phyloP scores from a whole-genome alignment of 2,888 invertebrate genomes.

The Disparrhopalites patrizii region DNA sequence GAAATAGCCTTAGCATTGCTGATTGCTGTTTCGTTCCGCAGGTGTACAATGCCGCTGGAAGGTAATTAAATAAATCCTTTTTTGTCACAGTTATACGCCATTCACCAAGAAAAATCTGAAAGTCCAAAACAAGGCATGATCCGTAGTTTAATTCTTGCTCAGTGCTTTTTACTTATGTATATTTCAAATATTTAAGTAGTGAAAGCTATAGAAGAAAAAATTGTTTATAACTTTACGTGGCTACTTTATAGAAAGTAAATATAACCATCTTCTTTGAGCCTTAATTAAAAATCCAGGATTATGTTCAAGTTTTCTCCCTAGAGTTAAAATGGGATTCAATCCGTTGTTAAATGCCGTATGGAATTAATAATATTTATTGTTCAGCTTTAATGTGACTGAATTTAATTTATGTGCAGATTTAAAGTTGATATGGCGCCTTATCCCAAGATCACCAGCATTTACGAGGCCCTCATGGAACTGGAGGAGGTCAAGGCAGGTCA shows the following conservation, averaged over 20 bases:
- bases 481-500: constrained; percentile 24
- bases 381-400: too few species aligned
- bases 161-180: too few species aligned
- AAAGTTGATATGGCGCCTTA: constrained; percentile 85
- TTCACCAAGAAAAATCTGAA: too few species aligned
- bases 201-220: neutral
- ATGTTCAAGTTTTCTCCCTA: too few species aligned
- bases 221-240: neutral
- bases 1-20: constrained; percentile 88
- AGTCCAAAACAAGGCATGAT: too few species aligned
- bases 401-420: constrained; percentile 64
- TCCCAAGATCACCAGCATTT: constrained; percentile 82
- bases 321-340: too few species aligned
- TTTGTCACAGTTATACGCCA: neutral
- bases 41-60: constrained; percentile 76
- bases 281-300: too few species aligned
- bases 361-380: too few species aligned
- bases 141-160: too few species aligned
- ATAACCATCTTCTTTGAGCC: too few species aligned
- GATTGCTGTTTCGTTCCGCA: constrained; percentile 95
- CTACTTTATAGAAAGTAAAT: neutral
- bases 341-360: too few species aligned
- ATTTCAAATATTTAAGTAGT: too few species aligned
- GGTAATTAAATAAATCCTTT: constrained; percentile 43
- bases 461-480: constrained; percentile 64